phyloP scores from a whole-genome alignment of 2,888 invertebrate species.

The Chironomus riparius region DNA sequence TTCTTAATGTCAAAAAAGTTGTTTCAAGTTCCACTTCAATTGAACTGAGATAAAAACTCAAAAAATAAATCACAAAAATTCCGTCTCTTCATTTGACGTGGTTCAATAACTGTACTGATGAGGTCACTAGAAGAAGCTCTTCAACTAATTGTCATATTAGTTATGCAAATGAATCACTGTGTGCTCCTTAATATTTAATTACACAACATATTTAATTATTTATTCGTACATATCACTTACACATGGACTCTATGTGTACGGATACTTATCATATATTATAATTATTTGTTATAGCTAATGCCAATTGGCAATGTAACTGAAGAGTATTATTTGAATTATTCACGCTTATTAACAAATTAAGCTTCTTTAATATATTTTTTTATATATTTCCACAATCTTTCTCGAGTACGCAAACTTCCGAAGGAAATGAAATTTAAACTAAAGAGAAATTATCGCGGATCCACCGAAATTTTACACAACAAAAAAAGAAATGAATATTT shows the following conservation, averaged over 20 bases:
- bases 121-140: neutral
- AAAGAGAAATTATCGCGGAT: neutral
- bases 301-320: neutral
- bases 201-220: neutral
- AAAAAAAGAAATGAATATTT: too few relatives aligned
- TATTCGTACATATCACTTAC: neutral
- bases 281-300: neutral
- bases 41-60: neutral
- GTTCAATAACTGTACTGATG: too few relatives aligned
- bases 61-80: too few relatives aligned
- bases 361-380: neutral
- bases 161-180: slow-evolving; percentile 1
- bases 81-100: too few relatives aligned
- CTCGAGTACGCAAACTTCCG: neutral
- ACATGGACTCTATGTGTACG: too few relatives aligned
- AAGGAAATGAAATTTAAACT: neutral
- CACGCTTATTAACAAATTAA: slow-evolving; percentile 23
- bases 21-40: neutral
- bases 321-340: slow-evolving; percentile 9
- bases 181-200: neutral
- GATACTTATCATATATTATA: neutral
- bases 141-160: slow-evolving; percentile 7
- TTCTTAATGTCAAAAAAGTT: neutral
- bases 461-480: neutral
- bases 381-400: neutral